These are phyloP conservation scores for Copidosoma floridanum DNA, from an alignment of 1,140 invertebrate genomes.

Conservation along the genomic window DNA sequence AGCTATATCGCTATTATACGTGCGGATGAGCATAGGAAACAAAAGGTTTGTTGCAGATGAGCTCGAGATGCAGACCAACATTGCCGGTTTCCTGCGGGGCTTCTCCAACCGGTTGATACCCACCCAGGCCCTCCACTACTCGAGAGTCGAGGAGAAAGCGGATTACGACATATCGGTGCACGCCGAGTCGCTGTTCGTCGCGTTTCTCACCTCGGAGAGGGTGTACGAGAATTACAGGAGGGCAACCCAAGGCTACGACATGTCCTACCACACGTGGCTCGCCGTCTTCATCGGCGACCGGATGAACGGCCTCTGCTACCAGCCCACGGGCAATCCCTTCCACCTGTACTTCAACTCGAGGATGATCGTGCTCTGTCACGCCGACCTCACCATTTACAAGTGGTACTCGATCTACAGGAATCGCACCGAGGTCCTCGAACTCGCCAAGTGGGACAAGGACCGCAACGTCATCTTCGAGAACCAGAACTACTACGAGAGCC, in stretches of 20 bases:
- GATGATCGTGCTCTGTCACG: slow-evolving; percentile 29
- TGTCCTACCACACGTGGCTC: slow-evolving; percentile 32
- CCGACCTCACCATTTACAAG: slow-evolving; percentile 22
- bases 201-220: slow-evolving; percentile 22
- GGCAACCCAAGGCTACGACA: slow-evolving; percentile 21
- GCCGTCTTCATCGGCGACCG: slow-evolving; percentile 27
- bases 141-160: slow-evolving; percentile 12
- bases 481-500: neutral
- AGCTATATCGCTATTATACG: neutral
- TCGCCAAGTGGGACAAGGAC: neutral
- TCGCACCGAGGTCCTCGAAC: neutral
- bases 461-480: neutral
- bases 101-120: slow-evolving; percentile 28
- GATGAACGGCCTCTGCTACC: neutral
- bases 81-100: slow-evolving; percentile 10
- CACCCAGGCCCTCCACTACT: slow-evolving; percentile 23
- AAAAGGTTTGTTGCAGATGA: slow-evolving; percentile 19
- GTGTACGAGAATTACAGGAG: slow-evolving; percentile 24
- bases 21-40: neutral
- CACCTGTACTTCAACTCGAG: slow-evolving; percentile 32
- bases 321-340: slow-evolving; percentile 30
- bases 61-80: neutral
- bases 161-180: neutral
- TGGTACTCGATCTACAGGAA: slow-evolving; percentile 35
- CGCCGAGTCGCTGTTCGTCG: slow-evolving; percentile 30